Evolutionary conservation across 2,113 vertebrate species (phyloP).

Genomic region (Nansenia antarctica): DNA sequence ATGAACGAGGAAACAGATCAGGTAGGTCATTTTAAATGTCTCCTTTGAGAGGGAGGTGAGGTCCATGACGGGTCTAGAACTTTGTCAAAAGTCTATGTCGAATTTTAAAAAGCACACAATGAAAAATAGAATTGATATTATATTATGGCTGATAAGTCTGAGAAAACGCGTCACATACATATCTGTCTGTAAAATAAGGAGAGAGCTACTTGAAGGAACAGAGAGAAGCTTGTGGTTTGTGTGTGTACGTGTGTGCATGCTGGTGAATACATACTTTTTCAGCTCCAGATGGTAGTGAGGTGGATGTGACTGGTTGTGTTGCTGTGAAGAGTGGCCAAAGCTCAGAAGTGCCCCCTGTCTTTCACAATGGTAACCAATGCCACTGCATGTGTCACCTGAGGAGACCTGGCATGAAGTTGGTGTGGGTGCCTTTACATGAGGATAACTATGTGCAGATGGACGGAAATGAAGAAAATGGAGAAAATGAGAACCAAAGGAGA

Average conservation of each 20-base stretch:
- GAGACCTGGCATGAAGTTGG: constrained; percentile 71
- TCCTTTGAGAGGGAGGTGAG: too few species aligned
- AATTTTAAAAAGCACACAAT: too few species aligned
- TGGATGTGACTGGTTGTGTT: background rate
- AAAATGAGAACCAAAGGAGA: background rate
- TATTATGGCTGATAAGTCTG: too few species aligned
- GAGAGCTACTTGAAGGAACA: too few species aligned
- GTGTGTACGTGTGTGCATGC: background rate
- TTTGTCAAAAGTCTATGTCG: too few species aligned
- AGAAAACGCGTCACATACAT: too few species aligned
- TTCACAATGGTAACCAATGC: constrained; percentile 58
- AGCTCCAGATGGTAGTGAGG: constrained; percentile 56
- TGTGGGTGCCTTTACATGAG: constrained; percentile 66
- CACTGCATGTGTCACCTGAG: constrained; percentile 72
- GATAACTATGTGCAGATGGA: background rate
- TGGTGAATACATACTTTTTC: background rate
- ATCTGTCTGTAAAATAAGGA: too few species aligned
- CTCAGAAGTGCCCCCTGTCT: background rate
- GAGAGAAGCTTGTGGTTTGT: background rate
- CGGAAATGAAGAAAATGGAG: background rate
- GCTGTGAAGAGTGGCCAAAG: background rate
- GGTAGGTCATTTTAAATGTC: constrained; percentile 1
- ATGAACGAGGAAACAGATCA: background rate
- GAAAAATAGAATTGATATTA: too few species aligned
- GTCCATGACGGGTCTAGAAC: too few species aligned